phyloP scores from a whole-genome alignment of 2,113 vertebrate species.

The Hiodon tergisus region DNA sequence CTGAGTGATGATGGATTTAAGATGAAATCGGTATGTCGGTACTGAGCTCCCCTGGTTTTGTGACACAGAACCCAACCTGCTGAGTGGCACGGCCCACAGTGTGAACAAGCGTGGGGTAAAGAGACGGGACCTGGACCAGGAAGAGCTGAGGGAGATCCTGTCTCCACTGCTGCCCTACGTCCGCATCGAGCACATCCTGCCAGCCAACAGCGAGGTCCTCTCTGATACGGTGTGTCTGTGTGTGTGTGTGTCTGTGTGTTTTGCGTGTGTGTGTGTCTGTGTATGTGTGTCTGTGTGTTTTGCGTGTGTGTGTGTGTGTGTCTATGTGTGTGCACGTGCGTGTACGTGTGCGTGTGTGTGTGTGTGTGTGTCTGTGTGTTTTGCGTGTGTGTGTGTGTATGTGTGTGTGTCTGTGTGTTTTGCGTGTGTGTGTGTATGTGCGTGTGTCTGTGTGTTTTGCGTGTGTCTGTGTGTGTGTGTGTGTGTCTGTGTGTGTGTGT shows the following conservation, averaged over 20 bases:
- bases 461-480: not conserved
- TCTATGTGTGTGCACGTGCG: not conserved
- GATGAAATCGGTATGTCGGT: not conserved
- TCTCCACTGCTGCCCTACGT: constrained; percentile 87
- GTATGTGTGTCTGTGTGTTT: not conserved
- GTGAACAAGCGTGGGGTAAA: constrained; percentile 97
- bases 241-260: too few relatives aligned
- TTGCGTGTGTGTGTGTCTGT: too few relatives aligned
- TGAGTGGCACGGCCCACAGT: constrained; percentile 95
- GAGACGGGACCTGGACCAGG: constrained; percentile 88
- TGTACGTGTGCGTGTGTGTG: not conserved
- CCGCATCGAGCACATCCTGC: constrained; percentile 90
- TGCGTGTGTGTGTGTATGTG: not conserved
- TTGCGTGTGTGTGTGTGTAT: not conserved
- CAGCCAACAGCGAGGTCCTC: constrained; percentile 86
- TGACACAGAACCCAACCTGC: constrained; percentile 84
- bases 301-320: not conserved
- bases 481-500: not conserved
- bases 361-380: not conserved
- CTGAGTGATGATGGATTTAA: too few relatives aligned
- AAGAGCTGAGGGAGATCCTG: constrained; percentile 92
- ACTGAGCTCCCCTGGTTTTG: not conserved
- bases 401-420: not conserved
- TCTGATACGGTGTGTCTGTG: constrained; percentile 77
- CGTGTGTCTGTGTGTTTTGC: not conserved